Base-by-base conservation (phyloP, 2,797 vertebrate genomes). In the Sus cebifrons region DNA sequence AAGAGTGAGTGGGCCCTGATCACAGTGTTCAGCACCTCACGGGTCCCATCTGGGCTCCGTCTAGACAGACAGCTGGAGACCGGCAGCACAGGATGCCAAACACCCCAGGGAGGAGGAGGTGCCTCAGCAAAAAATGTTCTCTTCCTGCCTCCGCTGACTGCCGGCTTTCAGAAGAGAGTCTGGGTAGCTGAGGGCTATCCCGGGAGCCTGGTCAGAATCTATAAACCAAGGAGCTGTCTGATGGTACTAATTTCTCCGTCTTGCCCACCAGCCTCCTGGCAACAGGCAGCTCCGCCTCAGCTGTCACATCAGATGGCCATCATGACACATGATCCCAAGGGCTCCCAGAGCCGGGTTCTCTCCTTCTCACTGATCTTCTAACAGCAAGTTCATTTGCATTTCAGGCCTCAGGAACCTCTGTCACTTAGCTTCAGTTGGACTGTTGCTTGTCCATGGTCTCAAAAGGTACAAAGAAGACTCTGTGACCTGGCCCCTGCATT, bases 61-160 rank as follows among this genome's bases (percentile, higher is more conserved):
- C 97, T 97, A 97, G 97, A 98, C 96, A 98, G 98, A 97, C 98
- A 98, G 97, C 97, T 98, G 98, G 98, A 98, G 98, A 54, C 94
- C 84, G 60, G 58, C 96, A 96, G 94, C 96, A 40, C 73, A 83
- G 32, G 86, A 97, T 97, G 97, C 97, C 97, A 98, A 98, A 97
- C 96, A 74, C 70, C 75, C 52, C 1, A 5, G 90, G 75, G 91
- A 92, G 86, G 81, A 78, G 78, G 67, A 54, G 14, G 36, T 78
- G 40, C 52, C 32, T 0, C 23, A 56, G 64, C 32, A 17, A 83
- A 91, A 79, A 56, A 25, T 52, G 54, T 88, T 95, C 87, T 73
- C 95, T 93, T 85, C 77, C 73, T 79, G 36, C n/a, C 65, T 91
- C 74, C 1, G 0, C 90, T 25, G 68, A 64, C 74, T 71, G 64